Evolutionary conservation across 2,113 vertebrate genomes (phyloP).

Genomic region (Prinia subflava): DNA sequence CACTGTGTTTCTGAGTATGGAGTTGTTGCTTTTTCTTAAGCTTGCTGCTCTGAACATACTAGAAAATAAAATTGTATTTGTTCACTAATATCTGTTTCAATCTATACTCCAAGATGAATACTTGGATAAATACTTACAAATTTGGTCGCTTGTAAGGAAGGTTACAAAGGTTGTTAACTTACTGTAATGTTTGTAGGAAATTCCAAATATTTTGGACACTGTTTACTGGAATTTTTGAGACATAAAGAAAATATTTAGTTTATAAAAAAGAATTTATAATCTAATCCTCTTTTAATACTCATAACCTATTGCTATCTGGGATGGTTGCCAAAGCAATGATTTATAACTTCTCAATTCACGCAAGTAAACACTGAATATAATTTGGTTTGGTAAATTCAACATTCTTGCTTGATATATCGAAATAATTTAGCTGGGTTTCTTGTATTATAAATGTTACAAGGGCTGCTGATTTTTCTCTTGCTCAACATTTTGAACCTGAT

Average conservation of each 20-base stretch:
- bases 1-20: slow-evolving; percentile 12
- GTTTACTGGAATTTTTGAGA: slow-evolving; percentile 23
- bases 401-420: background rate
- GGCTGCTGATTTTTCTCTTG: background rate
- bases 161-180: background rate
- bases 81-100: slow-evolving; percentile 18
- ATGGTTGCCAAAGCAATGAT: slow-evolving; percentile 20
- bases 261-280: background rate
- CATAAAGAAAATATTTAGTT: background rate
- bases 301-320: slow-evolving; percentile 20
- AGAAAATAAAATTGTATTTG: slow-evolving; percentile 56
- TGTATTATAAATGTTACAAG: background rate
- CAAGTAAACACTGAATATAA: slow-evolving; percentile 22
- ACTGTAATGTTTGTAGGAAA: background rate
- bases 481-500: background rate
- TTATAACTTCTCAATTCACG: slow-evolving; percentile 24
- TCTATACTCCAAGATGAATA: slow-evolving; percentile 26
- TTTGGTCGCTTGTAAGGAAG: background rate
- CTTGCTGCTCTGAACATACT: background rate
- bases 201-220: background rate
- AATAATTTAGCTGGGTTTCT: background rate
- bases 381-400: background rate
- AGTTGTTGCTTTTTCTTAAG: slow-evolving; percentile 5
- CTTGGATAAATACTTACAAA: slow-evolving; percentile 4
- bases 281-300: slow-evolving; percentile 31